phyloP scores from a whole-genome alignment of 2,797 vertebrate genomes.

The Sylvilagus floridanus region DNA sequence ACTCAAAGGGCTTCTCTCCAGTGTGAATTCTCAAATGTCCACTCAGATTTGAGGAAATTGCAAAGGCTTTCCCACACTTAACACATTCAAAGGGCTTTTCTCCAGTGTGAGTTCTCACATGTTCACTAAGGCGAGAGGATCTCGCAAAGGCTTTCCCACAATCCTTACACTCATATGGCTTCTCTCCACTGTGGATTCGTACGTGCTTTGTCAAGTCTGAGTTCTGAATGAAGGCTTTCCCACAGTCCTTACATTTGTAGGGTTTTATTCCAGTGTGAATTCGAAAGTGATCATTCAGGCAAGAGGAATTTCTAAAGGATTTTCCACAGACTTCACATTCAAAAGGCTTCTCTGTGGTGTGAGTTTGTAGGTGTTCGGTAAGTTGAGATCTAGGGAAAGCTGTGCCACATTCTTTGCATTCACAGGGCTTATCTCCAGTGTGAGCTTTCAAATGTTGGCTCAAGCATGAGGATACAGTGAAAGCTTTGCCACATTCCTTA shows the following conservation, averaged over 20 bases:
- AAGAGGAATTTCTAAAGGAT: background rate
- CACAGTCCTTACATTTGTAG: conserved; percentile 40
- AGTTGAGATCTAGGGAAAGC: background rate
- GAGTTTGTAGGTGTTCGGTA: background rate
- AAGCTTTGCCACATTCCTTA: conserved; percentile 37
- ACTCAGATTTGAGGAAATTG: conserved; percentile 15
- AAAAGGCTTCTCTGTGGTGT: background rate
- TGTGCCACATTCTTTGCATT: background rate
- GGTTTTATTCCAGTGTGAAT: conserved; percentile 62
- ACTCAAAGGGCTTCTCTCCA: conserved; percentile 33
- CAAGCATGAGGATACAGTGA: conserved; percentile 24
- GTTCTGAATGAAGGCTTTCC: background rate
- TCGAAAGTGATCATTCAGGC: conserved; percentile 3
- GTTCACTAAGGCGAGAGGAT: conserved; percentile 35
- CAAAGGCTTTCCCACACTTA: conserved; percentile 54
- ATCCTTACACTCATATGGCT: conserved; percentile 29
- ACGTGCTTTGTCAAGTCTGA: conserved; percentile 1
- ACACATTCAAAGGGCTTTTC: conserved; percentile 62
- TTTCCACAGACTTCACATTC: conserved; percentile 56
- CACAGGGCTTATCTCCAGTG: background rate
- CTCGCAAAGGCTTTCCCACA: conserved; percentile 54
- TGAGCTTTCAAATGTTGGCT: conserved; percentile 10
- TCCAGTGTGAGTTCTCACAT: conserved; percentile 68
- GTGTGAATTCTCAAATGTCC: conserved; percentile 53
- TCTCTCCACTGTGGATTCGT: conserved; percentile 19